Percentiles rank a stretch among this genome's conserved stretches.
phyloP scores from a whole-genome alignment of 2,888 invertebrate species.

The Euzophera pinguis region DNA sequence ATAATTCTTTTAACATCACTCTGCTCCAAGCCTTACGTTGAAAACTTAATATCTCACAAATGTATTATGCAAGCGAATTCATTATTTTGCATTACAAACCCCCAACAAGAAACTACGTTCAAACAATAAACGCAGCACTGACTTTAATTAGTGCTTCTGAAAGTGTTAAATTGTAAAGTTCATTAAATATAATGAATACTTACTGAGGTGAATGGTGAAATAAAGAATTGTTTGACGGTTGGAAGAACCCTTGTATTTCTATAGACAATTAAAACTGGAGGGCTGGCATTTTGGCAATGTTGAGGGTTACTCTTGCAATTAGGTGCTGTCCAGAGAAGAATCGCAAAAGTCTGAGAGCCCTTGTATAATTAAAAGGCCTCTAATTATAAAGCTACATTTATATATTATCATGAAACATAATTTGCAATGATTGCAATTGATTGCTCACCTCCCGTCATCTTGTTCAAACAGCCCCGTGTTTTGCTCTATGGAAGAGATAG shows the following conservation, averaged over 20 bases:
- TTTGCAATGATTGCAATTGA: no score
- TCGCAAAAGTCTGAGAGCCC: no score
- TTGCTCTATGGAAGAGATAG: no score
- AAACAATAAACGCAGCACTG: constrained; percentile 17
- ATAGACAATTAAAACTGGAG: no score
- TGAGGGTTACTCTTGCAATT: no score
- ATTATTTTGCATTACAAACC: constrained; percentile 54
- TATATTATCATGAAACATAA: no score
- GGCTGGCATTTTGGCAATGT: no score
- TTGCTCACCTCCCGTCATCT: no score
- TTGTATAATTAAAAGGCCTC: no score
- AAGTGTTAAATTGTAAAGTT: background rate
- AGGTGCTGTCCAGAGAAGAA: no score
- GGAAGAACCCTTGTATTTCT: background rate
- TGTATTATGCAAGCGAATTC: constrained; percentile 41
- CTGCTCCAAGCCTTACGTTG: background rate
- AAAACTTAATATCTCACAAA: constrained; percentile 8
- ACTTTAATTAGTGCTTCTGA: constrained; percentile 1
- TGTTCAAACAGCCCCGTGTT: no score
- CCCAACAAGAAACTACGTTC: constrained; percentile 22
- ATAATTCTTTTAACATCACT: background rate
- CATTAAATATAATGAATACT: background rate
- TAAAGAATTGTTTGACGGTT: background rate
- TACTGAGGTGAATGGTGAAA: background rate
- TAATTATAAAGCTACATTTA: no score